These are phyloP conservation scores for Struthidea cinerea DNA, from an alignment of 2,113 vertebrate species.

Conservation along the genomic window DNA sequence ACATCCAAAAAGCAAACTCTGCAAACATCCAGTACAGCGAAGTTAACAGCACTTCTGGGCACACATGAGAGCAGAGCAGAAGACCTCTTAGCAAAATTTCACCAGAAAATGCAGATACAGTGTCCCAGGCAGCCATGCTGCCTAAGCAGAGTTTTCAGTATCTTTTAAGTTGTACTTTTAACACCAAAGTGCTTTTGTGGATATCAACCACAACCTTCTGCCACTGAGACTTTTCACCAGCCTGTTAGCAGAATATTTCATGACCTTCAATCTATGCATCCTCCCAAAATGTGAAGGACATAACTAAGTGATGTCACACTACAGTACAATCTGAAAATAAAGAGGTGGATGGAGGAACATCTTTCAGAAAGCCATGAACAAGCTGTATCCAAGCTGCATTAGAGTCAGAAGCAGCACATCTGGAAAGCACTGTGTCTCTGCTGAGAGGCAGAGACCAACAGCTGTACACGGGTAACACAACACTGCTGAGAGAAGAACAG, in stretches of 20 bases:
- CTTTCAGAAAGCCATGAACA: not conserved
- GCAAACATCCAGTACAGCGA: not conserved
- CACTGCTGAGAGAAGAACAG: not conserved
- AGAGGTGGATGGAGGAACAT: not conserved
- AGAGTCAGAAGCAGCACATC: not conserved
- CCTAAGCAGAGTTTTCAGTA: not conserved
- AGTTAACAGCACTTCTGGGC: not conserved
- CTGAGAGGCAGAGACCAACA: not conserved
- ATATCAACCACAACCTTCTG: not conserved
- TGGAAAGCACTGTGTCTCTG: not conserved
- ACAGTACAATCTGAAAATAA: not conserved
- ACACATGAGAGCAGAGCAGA: not conserved
- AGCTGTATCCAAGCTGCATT: not conserved
- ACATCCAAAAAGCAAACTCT: not conserved
- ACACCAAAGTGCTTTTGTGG: not conserved
- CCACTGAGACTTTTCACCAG: not conserved
- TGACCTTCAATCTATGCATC: not conserved
- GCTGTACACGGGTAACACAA: fast-evolving
- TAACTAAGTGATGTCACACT: not conserved
- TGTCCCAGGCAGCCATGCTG: not conserved
- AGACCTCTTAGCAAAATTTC: not conserved
- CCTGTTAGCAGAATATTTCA: not conserved
- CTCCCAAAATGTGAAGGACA: not conserved
- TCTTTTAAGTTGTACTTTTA: not conserved
- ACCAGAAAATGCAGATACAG: not conserved